Base-by-base conservation (phyloP, 2,113 vertebrate genomes). In the Stomatorhinus ivindoensis region DNA sequence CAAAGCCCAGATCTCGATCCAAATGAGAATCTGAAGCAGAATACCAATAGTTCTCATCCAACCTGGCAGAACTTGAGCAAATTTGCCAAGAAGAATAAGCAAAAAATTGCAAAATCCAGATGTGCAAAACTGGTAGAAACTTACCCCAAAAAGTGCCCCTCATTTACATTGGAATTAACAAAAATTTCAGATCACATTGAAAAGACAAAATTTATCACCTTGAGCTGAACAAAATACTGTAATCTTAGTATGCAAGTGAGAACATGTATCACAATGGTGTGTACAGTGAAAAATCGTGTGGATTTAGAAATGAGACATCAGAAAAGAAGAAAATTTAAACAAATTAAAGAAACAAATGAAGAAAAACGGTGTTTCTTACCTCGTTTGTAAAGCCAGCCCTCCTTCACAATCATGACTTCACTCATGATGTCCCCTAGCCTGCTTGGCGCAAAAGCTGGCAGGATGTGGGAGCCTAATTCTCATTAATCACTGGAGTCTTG, bases 331-430 rank as follows among this genome's bases (percentile, higher is more conserved):
- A 19, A 51, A 51, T 4, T 17, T 15, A 50, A 50, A 15, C 50
- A 15, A 51, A 51, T 51, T n/a, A 84, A 84, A 61, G 17, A 5
- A 3, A 65, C 31, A 17, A 13, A 31, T 6, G 3, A 15, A 42
- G 15, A 4, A 13, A 61, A 61, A 88, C 7, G 9, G 19, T 42
- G 21, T n/a, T 21, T 13, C 31, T 90, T 82, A 90, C 91, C 91
- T 91, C 91, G 58, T 88, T 92, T 92, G 86, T 92, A 89, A 65
- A 92, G 90, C 91, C 91, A 92, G 61, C 91, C 91, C 88, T 92
- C 91, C 65, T 92, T 92, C 86, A 92, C 90, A 42, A 92, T 92
- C 58, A 88, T 82, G 58, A 92, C 88, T 88, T 91, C 91, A 48
- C 90, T 90, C 91, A 92, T 92, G 83, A 61, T 88, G 88, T 65